phyloP scores from a whole-genome alignment of 2,888 invertebrate species.

The Leptopilina syphax region DNA sequence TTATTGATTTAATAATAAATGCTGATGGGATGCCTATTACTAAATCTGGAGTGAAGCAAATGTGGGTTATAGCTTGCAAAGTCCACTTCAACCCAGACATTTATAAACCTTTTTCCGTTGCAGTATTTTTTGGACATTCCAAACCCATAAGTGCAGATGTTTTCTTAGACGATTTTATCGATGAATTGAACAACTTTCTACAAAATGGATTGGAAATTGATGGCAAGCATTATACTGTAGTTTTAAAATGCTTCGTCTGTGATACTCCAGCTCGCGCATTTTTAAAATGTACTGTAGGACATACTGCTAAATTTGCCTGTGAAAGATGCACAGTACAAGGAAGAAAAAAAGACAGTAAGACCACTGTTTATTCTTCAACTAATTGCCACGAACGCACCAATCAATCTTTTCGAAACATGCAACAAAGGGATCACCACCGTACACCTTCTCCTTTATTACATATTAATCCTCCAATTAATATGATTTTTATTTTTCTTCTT shows the following conservation, averaged over 20 bases:
- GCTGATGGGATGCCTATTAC: neutral
- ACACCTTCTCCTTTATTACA: neutral
- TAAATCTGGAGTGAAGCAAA: neutral
- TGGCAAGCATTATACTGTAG: neutral
- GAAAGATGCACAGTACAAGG: conserved; percentile 1
- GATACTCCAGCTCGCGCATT: conserved; percentile 13
- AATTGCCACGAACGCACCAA: neutral
- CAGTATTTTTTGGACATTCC: conserved; percentile 43
- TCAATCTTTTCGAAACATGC: neutral
- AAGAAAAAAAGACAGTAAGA: neutral
- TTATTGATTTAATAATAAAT: neutral
- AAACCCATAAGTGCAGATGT: conserved; percentile 38
- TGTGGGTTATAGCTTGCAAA: neutral
- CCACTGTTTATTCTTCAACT: neutral
- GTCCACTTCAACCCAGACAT: conserved; percentile 31
- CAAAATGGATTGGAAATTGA: neutral
- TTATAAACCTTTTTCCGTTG: conserved; percentile 47
- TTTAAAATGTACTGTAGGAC: neutral
- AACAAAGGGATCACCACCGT: neutral
- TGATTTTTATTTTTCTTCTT: neutral
- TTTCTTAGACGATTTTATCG: conserved; percentile 32
- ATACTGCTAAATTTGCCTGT: neutral
- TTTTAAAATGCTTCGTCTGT: neutral
- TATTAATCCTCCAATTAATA: neutral
- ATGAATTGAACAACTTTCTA: neutral